Percentiles rank a stretch among this genome's conserved stretches.
phyloP scores from a whole-genome alignment of 2,113 vertebrate species.

The Columba janthina region DNA sequence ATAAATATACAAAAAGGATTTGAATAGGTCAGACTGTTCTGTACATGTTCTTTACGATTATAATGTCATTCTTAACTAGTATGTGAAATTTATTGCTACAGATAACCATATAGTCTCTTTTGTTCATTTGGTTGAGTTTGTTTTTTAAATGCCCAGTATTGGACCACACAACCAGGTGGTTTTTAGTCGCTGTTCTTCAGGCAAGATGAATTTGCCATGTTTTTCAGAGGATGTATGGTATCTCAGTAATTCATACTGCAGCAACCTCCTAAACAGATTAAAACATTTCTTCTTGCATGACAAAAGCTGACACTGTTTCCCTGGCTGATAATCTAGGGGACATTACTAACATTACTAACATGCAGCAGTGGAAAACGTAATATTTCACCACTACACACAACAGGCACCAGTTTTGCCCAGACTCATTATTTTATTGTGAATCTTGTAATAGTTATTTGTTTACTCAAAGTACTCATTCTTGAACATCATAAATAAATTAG shows the following conservation, averaged over 20 bases:
- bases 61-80: background rate
- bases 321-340: background rate
- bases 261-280: constrained; percentile 45
- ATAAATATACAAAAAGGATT: background rate
- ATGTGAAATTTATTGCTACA: background rate
- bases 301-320: constrained; percentile 56
- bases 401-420: background rate
- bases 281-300: constrained; percentile 62
- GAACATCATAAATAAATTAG: background rate
- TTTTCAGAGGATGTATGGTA: constrained; percentile 49
- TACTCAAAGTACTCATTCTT: background rate
- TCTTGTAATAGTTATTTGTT: background rate
- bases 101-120: background rate
- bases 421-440: background rate
- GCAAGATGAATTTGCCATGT: constrained; percentile 38
- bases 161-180: background rate
- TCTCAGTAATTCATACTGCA: constrained; percentile 40
- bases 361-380: background rate
- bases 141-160: background rate
- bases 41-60: background rate
- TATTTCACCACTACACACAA: background rate
- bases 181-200: background rate
- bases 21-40: background rate
- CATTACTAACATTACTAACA: constrained; percentile 26
- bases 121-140: background rate